These are phyloP conservation scores for Arothron firmamentum DNA, from an alignment of 2,113 vertebrate genomes.

Conservation along the genomic window DNA sequence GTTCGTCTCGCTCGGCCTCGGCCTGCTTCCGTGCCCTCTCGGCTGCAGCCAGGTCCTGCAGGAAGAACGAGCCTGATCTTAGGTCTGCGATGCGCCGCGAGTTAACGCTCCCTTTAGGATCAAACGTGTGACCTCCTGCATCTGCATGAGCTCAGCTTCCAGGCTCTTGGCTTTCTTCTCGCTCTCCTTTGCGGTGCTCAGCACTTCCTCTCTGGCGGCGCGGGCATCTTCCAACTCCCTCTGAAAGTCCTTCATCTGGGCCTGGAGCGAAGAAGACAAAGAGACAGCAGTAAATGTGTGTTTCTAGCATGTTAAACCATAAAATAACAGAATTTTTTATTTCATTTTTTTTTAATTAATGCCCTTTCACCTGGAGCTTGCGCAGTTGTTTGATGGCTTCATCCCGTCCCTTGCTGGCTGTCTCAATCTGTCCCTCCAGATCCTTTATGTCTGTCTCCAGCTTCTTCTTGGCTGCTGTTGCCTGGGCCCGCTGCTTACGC, in stretches of 20 bases:
- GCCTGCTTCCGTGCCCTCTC: constrained; percentile 90
- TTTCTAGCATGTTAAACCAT: too few relatives aligned
- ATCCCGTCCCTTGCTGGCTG: constrained; percentile 82
- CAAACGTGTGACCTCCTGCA: constrained; percentile 83
- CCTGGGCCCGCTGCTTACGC: constrained; percentile 82
- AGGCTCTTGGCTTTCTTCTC: constrained; percentile 92
- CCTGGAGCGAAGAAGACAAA: constrained; percentile 65
- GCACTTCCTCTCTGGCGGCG: constrained; percentile 86
- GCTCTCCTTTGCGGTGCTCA: constrained; percentile 87
- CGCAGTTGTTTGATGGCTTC: constrained; percentile 94
- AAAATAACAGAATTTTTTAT: too few relatives aligned
- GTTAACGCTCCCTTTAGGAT: not conserved
- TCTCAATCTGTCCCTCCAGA: constrained; percentile 88
- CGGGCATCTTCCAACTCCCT: constrained; percentile 90
- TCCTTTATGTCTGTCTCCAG: constrained; percentile 91
- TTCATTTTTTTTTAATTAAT: too few relatives aligned
- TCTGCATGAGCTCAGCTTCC: constrained; percentile 90
- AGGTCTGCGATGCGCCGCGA: not conserved
- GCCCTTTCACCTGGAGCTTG: constrained; percentile 83
- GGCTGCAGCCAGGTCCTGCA: constrained; percentile 87
- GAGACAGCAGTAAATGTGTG: too few relatives aligned
- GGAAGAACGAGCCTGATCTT: not conserved
- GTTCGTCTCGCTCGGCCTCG: constrained; percentile 88
- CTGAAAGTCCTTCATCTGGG: constrained; percentile 93
- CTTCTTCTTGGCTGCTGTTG: constrained; percentile 88